Percentiles rank a stretch among this genome's conserved stretches.
Conservation (phyloP, 2,888 invertebrate species). For the Clistopyga incitator region DNA sequence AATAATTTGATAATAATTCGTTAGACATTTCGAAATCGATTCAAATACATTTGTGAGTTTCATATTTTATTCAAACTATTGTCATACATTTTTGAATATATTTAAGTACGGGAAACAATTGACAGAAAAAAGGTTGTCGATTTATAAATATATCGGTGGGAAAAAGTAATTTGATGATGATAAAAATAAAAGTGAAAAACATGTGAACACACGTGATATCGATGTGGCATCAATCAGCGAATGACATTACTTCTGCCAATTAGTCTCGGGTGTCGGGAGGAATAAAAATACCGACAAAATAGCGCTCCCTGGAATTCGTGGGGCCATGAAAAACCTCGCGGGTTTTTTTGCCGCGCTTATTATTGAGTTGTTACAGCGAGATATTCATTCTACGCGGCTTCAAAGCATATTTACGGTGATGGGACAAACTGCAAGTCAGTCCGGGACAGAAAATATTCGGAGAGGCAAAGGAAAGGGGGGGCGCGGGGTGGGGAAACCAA, state of each 20-base stretch:
- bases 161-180: background rate
- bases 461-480: slow-evolving; percentile 10
- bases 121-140: no score
- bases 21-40: no score
- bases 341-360: background rate
- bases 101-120: no score
- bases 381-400: background rate
- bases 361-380: background rate
- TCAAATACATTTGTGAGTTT: no score
- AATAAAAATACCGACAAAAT: background rate
- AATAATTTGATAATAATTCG: no score
- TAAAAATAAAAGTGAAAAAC: background rate
- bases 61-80: no score
- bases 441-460: slow-evolving; percentile 11
- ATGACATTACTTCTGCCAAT: background rate
- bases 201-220: background rate
- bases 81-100: no score
- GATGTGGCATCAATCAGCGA: background rate
- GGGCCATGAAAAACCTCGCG: background rate
- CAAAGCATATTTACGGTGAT: slow-evolving; percentile 6
- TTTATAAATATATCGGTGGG: background rate
- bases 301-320: background rate
- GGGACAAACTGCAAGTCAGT: background rate
- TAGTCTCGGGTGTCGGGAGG: background rate
- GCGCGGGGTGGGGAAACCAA: slow-evolving; percentile 33